Percentiles rank a stretch among this genome's conserved stretches.
Evolutionary conservation across 2,888 invertebrate species (phyloP).

Genomic region (Mesodorylaimus sp.): DNA sequence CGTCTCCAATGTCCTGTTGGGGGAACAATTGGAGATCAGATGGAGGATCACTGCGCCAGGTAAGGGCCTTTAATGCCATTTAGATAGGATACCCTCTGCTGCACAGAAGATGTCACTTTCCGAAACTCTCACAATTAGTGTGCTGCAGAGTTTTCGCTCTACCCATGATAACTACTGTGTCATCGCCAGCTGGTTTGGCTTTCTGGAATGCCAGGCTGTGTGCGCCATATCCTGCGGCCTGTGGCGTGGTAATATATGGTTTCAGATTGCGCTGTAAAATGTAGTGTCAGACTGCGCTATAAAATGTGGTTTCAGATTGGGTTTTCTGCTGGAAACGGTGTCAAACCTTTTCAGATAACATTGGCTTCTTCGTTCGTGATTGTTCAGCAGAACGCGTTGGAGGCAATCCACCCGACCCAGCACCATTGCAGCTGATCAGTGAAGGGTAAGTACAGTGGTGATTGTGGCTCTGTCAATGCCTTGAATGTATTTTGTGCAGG

Average conservation of each 20-base stretch:
- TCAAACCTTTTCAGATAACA: too few relatives aligned
- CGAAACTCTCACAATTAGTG: too few relatives aligned
- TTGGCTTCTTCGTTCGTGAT: constrained; percentile 24
- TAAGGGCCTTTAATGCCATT: background rate
- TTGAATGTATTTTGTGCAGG: constrained; percentile 14
- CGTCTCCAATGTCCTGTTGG: constrained; percentile 9
- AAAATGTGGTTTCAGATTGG: constrained; percentile 12
- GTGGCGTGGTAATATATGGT: too few relatives aligned
- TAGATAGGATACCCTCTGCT: too few relatives aligned
- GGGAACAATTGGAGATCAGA: constrained; percentile 6
- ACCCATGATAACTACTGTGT: too few relatives aligned
- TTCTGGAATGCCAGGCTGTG: too few relatives aligned
- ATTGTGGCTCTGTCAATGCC: background rate
- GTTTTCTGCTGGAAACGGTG: too few relatives aligned
- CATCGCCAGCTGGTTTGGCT: too few relatives aligned
- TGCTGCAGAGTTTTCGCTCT: too few relatives aligned
- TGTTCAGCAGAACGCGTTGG: constrained; percentile 26
- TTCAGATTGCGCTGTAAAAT: background rate
- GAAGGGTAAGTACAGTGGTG: constrained; percentile 18
- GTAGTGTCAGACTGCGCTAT: background rate
- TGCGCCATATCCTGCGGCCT: too few relatives aligned
- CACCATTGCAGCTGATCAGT: constrained; percentile 21
- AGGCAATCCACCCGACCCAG: constrained; percentile 21
- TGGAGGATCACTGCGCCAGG: constrained; percentile 3
- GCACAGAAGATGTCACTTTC: too few relatives aligned